A percentile compares a stretch with the other conserved stretches of the same genome.
Conservation (phyloP, 2,888 invertebrate genomes). For the Volucella inanis region DNA sequence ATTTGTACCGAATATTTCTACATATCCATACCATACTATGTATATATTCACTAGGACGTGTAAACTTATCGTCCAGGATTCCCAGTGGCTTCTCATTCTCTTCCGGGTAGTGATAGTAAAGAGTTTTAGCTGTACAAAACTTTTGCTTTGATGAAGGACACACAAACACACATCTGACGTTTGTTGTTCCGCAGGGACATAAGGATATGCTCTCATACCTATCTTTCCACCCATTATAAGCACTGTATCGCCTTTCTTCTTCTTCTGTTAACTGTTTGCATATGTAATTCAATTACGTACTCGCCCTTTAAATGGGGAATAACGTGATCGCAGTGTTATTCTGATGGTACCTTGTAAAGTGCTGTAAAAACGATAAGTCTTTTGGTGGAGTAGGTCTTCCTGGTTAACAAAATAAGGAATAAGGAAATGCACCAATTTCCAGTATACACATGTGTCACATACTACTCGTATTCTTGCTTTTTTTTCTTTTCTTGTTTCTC, state of each 20-base stretch:
- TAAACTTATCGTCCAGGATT: constrained; percentile 28
- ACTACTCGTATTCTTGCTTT: constrained; percentile 19
- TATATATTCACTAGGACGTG: constrained; percentile 20
- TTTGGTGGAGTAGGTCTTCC: constrained; percentile 27
- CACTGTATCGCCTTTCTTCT: neutral
- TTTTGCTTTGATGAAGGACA: neutral
- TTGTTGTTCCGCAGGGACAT: constrained; percentile 30
- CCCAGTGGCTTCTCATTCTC: constrained; percentile 3
- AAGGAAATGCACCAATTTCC: constrained; percentile 43
- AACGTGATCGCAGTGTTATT: constrained; percentile 60
- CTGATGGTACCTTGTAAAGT: constrained; percentile 32
- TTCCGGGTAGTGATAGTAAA: constrained; percentile 16
- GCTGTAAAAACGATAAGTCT: constrained; percentile 29
- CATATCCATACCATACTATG: constrained; percentile 19
- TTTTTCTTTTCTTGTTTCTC: constrained; percentile 25
- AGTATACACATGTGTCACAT: constrained; percentile 44
- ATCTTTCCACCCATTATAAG: neutral
- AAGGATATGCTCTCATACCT: too few species aligned
- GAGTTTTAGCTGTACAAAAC: constrained; percentile 16
- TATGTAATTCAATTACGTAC: constrained; percentile 72
- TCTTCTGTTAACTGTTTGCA: constrained; percentile 63
- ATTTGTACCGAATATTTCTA: constrained; percentile 4
- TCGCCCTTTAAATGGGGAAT: constrained; percentile 44
- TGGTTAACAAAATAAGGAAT: constrained; percentile 19
- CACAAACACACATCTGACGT: neutral